Conservation (phyloP, 2,888 invertebrate species). For the Apodemia hepburni region DNA sequence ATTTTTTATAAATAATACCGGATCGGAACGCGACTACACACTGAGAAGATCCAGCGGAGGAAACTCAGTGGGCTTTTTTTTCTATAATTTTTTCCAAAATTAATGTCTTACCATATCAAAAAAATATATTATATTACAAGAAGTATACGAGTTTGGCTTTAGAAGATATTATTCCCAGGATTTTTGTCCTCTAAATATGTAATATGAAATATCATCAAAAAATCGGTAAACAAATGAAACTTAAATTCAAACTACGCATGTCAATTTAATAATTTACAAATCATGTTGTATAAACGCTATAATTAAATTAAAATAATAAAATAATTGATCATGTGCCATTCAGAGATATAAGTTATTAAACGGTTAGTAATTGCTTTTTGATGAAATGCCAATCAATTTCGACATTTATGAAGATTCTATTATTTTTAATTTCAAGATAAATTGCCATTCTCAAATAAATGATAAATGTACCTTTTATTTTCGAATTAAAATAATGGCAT, state of each 20-base stretch:
- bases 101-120: too few species aligned
- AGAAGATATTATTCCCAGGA: too few species aligned
- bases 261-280: background rate
- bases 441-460: constrained; percentile 10
- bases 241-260: background rate
- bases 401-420: constrained; percentile 8
- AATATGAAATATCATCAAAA: too few species aligned
- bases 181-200: too few species aligned
- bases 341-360: background rate
- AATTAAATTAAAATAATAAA: constrained; percentile 4
- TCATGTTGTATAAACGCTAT: background rate
- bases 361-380: constrained; percentile 6
- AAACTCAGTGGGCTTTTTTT: too few species aligned
- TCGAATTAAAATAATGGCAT: constrained; percentile 8
- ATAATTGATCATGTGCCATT: constrained; percentile 1
- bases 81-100: too few species aligned
- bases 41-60: too few species aligned
- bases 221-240: background rate
- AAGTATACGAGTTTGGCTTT: too few species aligned
- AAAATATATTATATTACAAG: too few species aligned
- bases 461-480: constrained; percentile 3
- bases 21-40: too few species aligned
- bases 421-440: constrained; percentile 9
- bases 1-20: too few species aligned
- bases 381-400: constrained; percentile 6